phyloP scores from a whole-genome alignment of 2,888 invertebrate species.

The Acleris sparsana region DNA sequence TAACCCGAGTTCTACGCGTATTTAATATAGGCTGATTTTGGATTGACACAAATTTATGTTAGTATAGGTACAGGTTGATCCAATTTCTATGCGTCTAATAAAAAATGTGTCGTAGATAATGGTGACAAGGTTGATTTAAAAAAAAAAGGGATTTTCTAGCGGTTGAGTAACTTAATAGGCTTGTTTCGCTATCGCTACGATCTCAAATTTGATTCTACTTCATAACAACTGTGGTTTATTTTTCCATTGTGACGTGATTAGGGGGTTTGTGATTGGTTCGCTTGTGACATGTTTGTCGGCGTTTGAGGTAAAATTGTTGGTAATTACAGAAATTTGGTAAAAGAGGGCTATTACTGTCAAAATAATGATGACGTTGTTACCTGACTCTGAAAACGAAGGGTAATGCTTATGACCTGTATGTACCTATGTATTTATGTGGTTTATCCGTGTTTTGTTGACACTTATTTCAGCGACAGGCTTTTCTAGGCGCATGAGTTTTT shows the following conservation, averaged over 20 bases:
- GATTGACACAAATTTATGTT: neutral
- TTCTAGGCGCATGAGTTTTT: no score
- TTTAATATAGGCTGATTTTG: neutral
- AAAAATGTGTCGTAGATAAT: neutral
- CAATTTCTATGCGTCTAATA: neutral
- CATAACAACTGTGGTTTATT: constrained; percentile 35
- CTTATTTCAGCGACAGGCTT: no score
- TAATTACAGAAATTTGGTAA: neutral
- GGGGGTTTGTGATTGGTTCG: constrained; percentile 10
- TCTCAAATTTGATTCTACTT: constrained; percentile 33
- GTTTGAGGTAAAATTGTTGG: neutral
- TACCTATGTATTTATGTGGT: no score
- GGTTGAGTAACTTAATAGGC: constrained; percentile 26
- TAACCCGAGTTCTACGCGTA: neutral
- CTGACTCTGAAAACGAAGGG: no score
- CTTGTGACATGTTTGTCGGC: neutral
- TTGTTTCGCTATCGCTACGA: constrained; percentile 31
- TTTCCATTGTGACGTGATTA: constrained; percentile 31
- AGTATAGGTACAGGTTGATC: neutral
- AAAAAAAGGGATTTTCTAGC: neutral
- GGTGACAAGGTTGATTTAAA: neutral
- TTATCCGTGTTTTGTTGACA: no score
- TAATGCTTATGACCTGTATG: no score
- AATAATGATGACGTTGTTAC: no score
- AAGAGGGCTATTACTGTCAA: neutral